phyloP scores from a whole-genome alignment of 1,140 invertebrate species.

The Uloborus diversus region DNA sequence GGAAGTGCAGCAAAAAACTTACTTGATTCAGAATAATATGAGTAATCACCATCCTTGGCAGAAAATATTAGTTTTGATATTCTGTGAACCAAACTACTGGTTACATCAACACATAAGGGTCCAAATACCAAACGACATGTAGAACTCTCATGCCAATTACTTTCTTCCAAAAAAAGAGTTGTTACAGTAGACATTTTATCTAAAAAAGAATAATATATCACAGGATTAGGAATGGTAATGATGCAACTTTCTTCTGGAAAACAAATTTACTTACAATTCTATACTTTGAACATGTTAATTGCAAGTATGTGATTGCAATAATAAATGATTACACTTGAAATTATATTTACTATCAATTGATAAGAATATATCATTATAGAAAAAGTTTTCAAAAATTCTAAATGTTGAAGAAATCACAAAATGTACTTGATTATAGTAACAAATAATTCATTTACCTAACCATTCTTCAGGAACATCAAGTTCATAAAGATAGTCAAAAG shows the following conservation, averaged over 20 bases:
- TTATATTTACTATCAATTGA: too few species aligned
- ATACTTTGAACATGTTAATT: too few species aligned
- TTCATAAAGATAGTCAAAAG: conserved; percentile 76
- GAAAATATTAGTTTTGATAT: conserved; percentile 72
- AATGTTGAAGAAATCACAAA: too few species aligned
- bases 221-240: too few species aligned
- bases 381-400: too few species aligned
- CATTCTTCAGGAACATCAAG: conserved; percentile 71
- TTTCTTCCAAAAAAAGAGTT: conserved; percentile 70
- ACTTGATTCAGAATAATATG: conserved; percentile 70
- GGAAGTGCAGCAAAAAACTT: too few species aligned
- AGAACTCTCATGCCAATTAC: conserved; percentile 67
- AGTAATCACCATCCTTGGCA: conserved; percentile 74
- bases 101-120: conserved; percentile 71
- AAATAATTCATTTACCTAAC: conserved; percentile 28
- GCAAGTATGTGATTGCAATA: too few species aligned
- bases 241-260: too few species aligned
- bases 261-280: too few species aligned
- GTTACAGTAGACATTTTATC: conserved; percentile 50
- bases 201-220: conserved; percentile 45
- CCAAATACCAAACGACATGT: conserved; percentile 72
- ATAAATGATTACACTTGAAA: too few species aligned
- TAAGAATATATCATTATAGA: too few species aligned
- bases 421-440: not conserved
- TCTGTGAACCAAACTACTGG: conserved; percentile 75